phyloP scores from a whole-genome alignment of 2,888 invertebrate species.

The Rhamnusium bicolor region DNA sequence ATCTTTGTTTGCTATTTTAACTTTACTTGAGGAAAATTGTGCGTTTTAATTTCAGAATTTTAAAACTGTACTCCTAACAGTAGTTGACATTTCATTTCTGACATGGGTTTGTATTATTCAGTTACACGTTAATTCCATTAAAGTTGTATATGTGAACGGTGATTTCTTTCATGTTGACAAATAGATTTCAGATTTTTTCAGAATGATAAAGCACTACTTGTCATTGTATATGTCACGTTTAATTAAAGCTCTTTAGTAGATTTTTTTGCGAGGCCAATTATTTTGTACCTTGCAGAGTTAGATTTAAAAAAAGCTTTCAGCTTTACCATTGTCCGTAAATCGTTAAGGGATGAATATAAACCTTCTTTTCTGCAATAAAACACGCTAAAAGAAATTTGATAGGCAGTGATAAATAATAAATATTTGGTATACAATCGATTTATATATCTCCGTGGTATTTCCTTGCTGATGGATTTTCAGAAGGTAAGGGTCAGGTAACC shows the following conservation, averaged over 20 bases:
- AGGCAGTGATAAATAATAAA: not conserved
- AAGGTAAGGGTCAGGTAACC: not conserved
- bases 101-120: not conserved
- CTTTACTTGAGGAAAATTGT: no score
- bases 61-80: no score
- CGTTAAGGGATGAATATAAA: not conserved
- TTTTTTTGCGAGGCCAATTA: not conserved
- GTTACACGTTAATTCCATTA: not conserved
- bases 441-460: not conserved
- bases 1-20: no score
- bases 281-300: not conserved
- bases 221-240: not conserved
- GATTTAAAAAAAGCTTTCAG: conserved; percentile 4
- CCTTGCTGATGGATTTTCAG: not conserved
- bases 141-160: not conserved
- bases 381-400: not conserved
- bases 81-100: no score
- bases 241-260: not conserved
- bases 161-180: conserved; percentile 7
- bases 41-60: no score
- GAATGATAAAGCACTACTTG: not conserved
- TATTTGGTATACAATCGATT: not conserved
- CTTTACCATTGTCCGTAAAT: not conserved
- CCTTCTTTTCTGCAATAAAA: not conserved
- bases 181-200: not conserved